Evolutionary conservation across 37 sponge, comb jelly and placozoan genomes (phyloP).

Genomic region (Bolinopsis microptera): DNA sequence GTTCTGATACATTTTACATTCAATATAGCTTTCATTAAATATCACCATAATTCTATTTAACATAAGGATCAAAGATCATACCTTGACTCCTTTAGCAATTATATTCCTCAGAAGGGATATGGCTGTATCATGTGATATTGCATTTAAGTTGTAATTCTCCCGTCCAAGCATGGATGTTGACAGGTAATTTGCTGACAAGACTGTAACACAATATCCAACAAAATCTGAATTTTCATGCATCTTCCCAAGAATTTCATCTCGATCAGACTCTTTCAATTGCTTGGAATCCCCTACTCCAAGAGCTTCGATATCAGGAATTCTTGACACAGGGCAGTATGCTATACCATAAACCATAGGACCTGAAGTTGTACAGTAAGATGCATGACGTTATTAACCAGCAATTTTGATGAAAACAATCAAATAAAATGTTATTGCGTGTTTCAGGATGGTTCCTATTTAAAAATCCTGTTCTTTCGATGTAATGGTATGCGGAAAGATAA

Average conservation of each 20-base stretch:
- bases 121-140: slow-evolving; percentile 91
- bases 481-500: no score
- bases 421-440: no score
- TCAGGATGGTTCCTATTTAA: no score
- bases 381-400: background rate
- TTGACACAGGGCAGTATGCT: slow-evolving; percentile 80
- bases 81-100: slow-evolving; percentile 68
- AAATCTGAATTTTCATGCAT: slow-evolving; percentile 71
- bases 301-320: slow-evolving; percentile 71
- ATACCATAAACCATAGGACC: slow-evolving; percentile 99
- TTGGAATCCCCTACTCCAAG: slow-evolving; percentile 88
- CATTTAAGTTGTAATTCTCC: slow-evolving; percentile 90
- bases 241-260: slow-evolving; percentile 74
- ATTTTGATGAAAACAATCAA: background rate
- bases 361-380: no score
- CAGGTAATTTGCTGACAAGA: slow-evolving; percentile 92
- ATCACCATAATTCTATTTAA: no score
- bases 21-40: no score
- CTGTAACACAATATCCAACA: slow-evolving; percentile 83
- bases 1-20: no score
- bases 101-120: slow-evolving; percentile 78
- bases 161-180: slow-evolving; percentile 90
- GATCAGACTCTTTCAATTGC: slow-evolving; percentile 72
- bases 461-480: no score
- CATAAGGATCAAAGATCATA: no score